Evolutionary conservation across 2,888 invertebrate species (phyloP).

Genomic region (Ornithoptera priamus): DNA sequence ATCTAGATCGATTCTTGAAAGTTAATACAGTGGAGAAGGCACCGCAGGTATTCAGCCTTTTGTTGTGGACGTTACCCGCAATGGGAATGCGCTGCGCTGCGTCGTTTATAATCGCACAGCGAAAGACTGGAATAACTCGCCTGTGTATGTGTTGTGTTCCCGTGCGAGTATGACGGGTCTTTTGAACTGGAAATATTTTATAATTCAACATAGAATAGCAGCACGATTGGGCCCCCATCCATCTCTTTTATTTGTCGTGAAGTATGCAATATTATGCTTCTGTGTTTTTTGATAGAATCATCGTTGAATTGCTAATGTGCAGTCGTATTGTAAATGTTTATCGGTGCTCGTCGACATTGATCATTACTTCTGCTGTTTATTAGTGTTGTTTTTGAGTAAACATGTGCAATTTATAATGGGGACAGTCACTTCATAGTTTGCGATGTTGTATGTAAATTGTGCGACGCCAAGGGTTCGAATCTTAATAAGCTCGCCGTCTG

Average conservation of each 20-base stretch:
- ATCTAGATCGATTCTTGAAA: neutral
- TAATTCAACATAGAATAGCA: neutral
- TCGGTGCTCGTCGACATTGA: neutral
- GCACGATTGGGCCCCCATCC: neutral
- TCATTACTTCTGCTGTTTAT: neutral
- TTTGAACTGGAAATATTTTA: neutral
- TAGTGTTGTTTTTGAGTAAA: neutral
- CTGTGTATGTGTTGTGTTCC: neutral
- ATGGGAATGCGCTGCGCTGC: neutral
- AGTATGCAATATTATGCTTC: no score
- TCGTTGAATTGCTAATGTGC: no score
- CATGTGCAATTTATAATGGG: neutral
- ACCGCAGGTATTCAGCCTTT: conserved; percentile 1
- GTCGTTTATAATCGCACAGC: neutral
- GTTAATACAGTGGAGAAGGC: neutral
- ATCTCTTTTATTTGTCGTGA: no score
- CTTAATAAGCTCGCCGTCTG: conserved; percentile 39
- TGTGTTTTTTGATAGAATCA: no score
- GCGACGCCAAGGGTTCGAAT: neutral
- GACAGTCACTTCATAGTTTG: neutral
- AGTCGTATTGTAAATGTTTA: neutral
- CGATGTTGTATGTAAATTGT: conserved; percentile 12
- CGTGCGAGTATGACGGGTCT: conserved; percentile 2
- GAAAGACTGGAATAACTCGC: conserved; percentile 2
- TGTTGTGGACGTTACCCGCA: conserved; percentile 1